Percentiles rank a stretch among this genome's conserved stretches.
phyloP scores from a whole-genome alignment of 2,113 vertebrate genomes.

The Hiodon tergisus region DNA sequence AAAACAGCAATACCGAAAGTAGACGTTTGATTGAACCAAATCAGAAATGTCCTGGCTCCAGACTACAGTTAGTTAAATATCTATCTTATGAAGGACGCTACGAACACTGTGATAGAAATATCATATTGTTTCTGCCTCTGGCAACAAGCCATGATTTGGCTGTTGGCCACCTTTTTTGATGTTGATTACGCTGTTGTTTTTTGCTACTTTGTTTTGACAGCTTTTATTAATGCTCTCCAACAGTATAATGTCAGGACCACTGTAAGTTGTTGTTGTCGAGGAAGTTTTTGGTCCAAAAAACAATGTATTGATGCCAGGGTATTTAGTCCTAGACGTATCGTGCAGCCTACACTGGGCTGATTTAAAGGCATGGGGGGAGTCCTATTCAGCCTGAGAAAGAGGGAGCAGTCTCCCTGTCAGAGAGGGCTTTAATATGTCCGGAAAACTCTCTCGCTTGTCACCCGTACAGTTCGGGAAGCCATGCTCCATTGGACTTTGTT shows the following conservation, averaged over 20 bases:
- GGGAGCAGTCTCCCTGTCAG: constrained; percentile 36
- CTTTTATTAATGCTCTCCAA: neutral
- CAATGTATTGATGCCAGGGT: neutral
- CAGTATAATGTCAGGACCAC: neutral
- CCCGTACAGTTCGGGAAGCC: constrained; percentile 40
- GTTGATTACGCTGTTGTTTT: no score
- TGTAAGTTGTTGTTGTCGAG: neutral
- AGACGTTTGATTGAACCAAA: no score
- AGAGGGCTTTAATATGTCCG: constrained; percentile 43
- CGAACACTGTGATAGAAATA: no score
- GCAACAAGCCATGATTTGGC: no score
- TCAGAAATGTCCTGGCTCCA: no score
- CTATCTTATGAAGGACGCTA: no score
- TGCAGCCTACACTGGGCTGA: constrained; percentile 18
- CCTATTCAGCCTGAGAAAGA: constrained; percentile 31
- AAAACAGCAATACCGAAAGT: no score
- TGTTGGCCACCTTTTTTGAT: no score
- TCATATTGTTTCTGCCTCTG: no score
- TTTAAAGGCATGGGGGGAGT: no score
- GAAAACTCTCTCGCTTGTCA: constrained; percentile 50
- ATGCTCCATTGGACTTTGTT: constrained; percentile 51
- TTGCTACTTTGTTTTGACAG: neutral
- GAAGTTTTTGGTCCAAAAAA: neutral
- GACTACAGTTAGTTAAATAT: no score
- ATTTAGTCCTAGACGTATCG: constrained; percentile 19